Evolutionary conservation across 2,888 invertebrate species (phyloP).

Genomic region (Steromphala cineraria): DNA sequence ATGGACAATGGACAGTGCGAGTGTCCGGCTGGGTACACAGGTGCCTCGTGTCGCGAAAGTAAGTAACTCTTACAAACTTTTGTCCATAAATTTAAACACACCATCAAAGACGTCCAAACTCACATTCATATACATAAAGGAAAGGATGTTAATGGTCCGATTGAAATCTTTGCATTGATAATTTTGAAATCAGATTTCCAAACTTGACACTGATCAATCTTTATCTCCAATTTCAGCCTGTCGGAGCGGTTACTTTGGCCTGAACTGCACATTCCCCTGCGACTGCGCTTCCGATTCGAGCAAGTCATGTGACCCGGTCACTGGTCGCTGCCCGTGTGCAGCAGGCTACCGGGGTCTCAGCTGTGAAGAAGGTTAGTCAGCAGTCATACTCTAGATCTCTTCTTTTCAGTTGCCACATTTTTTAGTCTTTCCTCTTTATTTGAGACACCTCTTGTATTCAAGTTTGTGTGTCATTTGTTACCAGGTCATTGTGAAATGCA

Average conservation of each 20-base stretch:
- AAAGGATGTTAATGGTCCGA: neutral
- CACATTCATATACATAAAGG: neutral
- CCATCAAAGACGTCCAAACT: no score
- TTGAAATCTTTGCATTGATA: no score
- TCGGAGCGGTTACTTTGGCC: constrained; percentile 16
- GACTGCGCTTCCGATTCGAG: neutral
- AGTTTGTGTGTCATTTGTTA: no score
- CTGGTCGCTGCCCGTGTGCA: constrained; percentile 14
- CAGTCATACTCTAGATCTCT: neutral
- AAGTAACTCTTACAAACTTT: neutral
- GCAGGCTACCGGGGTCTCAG: neutral
- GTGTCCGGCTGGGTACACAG: constrained; percentile 35
- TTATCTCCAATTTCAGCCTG: constrained; percentile 16
- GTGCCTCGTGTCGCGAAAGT: constrained; percentile 25
- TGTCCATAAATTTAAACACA: no score
- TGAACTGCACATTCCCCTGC: constrained; percentile 15
- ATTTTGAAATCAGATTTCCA: no score
- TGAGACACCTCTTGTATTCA: no score
- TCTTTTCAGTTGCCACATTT: no score
- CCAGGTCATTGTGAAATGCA: no score
- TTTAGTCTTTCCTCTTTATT: no score
- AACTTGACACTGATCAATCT: neutral
- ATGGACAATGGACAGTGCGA: constrained; percentile 28
- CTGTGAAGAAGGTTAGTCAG: neutral
- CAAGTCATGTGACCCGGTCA: neutral